Evolutionary conservation across 2,113 vertebrate genomes (phyloP), one percentile per base, ranked within the genome.

Genomic region (Tragelaphus strepsiceros): DNA sequence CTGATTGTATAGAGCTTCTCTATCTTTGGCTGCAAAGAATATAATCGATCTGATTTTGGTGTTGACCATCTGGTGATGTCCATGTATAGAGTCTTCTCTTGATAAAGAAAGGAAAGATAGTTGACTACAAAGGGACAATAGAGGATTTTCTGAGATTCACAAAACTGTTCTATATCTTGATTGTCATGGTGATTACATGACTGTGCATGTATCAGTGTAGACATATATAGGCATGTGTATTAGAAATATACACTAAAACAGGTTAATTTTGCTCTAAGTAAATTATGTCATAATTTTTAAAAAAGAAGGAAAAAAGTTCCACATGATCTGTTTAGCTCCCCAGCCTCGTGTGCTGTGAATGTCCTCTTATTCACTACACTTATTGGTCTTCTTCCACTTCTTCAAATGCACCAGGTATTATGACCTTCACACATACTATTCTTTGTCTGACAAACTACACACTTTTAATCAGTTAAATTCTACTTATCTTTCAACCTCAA

Each of bases 331-430:
- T 53, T 16, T 43, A n/a, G 30, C 17, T 94, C 35, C 46, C 6
- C 21, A 30, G 1, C 9, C 15, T 67, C 49, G 0, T 11, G n/a
- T 17, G 1, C 14, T 54, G 3, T 32, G 22, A 78, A 35, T 30
- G 5, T 35, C 15, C 11, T 54, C 26, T 11, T 2, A 3, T 30
- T 51, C 9, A 49, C 49, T 35, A 17, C 30, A n/a, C 10, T 59
- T 15, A 4, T 2, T 51, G 49, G 22, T 3, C 51, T 3, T 46
- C 43, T 49, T 81, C 61, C 26, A 61, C 49, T 43, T 81, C 26
- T 67, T 82, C 82, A 61, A 46, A 32, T 24, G 22, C 14, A 26
- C 49, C 35, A 49, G 46, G 7, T 21, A 14, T 81, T 39, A 32
- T 13, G 9, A 58, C 11, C 71, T 67, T 90, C 49, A 78, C 12